Conservation (phyloP, 2,113 vertebrate species). For the Festucalex cinctus region DNA sequence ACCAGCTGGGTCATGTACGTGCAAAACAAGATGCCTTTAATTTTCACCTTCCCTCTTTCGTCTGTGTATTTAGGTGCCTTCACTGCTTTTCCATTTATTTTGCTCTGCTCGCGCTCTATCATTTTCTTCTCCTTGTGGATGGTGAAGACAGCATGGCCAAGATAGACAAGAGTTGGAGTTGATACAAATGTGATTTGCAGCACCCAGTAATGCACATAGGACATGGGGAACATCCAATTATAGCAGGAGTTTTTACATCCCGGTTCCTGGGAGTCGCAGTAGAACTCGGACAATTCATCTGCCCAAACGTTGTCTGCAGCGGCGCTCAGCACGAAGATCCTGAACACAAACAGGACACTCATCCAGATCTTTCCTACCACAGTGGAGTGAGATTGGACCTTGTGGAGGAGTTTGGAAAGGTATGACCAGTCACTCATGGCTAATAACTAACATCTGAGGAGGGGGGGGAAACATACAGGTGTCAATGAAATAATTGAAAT, state of each 20-base stretch:
- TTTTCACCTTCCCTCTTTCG: constrained; percentile 78
- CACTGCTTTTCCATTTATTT: background rate
- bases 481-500: background rate
- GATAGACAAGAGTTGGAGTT: constrained; percentile 65
- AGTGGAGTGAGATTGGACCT: constrained; percentile 71
- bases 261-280: constrained; percentile 59
- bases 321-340: constrained; percentile 65
- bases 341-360: constrained; percentile 71
- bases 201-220: constrained; percentile 71
- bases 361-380: constrained; percentile 75
- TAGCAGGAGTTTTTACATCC: constrained; percentile 67
- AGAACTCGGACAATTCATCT: constrained; percentile 62
- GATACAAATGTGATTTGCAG: constrained; percentile 72
- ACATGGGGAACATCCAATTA: constrained; percentile 70
- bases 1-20: constrained; percentile 87
- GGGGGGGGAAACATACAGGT: background rate
- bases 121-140: constrained; percentile 64
- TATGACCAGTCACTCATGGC: constrained; percentile 73
- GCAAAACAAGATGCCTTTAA: constrained; percentile 82
- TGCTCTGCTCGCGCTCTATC: constrained; percentile 60
- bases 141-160: constrained; percentile 64
- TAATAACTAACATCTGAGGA: background rate
- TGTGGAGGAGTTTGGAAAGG: constrained; percentile 62
- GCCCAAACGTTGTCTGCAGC: constrained; percentile 68
- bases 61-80: constrained; percentile 71